A percentile compares a stretch with the other conserved stretches of the same genome.
Conservation (phyloP, 2,113 vertebrate species). For the Caloenas nicobarica region DNA sequence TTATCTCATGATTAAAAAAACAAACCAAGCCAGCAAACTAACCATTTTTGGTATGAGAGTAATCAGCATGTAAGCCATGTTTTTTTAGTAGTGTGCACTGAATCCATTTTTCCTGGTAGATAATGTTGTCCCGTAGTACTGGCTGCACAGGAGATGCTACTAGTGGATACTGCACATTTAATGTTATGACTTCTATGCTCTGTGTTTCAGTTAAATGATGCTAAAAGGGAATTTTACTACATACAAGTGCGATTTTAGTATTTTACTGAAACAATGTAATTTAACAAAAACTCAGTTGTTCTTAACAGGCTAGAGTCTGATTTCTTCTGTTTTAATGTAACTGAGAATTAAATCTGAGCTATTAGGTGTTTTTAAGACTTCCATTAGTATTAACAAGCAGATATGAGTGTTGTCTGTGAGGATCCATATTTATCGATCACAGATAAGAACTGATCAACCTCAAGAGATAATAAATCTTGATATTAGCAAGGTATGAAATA, state of each 20-base stretch:
- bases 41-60: not conserved
- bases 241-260: not conserved
- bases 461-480: not conserved
- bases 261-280: not conserved
- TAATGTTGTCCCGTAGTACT: not conserved
- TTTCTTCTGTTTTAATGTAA: not conserved
- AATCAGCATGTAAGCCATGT: not conserved
- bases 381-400: not conserved
- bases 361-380: not conserved
- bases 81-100: not conserved
- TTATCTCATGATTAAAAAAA: not conserved
- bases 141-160: not conserved
- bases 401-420: not conserved
- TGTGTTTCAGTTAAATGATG: not conserved
- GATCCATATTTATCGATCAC: not conserved
- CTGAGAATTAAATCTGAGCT: not conserved
- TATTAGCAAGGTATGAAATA: not conserved
- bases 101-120: not conserved
- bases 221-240: not conserved
- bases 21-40: not conserved
- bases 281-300: not conserved
- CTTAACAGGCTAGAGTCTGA: not conserved
- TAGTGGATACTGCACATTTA: not conserved
- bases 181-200: accelerated
- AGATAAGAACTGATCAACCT: not conserved